These are phyloP conservation scores for Stictocephala bisonia DNA, from an alignment of 2,888 invertebrate species.

Conservation along the genomic window DNA sequence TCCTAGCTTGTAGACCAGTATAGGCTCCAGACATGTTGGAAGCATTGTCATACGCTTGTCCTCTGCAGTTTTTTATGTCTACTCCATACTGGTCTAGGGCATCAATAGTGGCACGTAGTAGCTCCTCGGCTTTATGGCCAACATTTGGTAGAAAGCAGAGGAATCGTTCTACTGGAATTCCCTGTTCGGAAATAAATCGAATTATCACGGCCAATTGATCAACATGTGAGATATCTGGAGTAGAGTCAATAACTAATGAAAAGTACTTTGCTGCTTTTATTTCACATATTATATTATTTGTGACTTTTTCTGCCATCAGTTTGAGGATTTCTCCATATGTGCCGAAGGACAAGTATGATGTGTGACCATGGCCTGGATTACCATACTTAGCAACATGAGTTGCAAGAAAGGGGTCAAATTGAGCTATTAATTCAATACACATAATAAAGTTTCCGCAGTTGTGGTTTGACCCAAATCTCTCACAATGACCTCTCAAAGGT, in stretches of 20 bases:
- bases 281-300: constrained; percentile 58
- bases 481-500: constrained; percentile 56
- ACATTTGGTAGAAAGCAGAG: constrained; percentile 59
- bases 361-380: constrained; percentile 56
- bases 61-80: constrained; percentile 57
- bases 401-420: constrained; percentile 61
- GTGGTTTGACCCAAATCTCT: constrained; percentile 56
- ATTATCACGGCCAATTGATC: constrained; percentile 61
- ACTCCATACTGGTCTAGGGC: constrained; percentile 52
- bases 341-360: constrained; percentile 59
- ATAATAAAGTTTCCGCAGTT: constrained; percentile 60
- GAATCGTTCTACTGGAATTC: constrained; percentile 61
- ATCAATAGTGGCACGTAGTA: constrained; percentile 52
- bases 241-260: constrained; percentile 57
- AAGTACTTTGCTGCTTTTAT: constrained; percentile 54
- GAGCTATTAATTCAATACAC: constrained; percentile 57
- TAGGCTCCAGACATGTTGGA: constrained; percentile 60
- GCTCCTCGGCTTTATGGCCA: constrained; percentile 60
- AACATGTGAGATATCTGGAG: constrained; percentile 60
- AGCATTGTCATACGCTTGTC: constrained; percentile 61
- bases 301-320: constrained; percentile 59
- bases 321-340: constrained; percentile 61
- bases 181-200: constrained; percentile 57
- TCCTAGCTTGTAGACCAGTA: constrained; percentile 58
- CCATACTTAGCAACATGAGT: constrained; percentile 57